Conservation (phyloP, 2,797 vertebrate species). For the Masticophis lateralis region DNA sequence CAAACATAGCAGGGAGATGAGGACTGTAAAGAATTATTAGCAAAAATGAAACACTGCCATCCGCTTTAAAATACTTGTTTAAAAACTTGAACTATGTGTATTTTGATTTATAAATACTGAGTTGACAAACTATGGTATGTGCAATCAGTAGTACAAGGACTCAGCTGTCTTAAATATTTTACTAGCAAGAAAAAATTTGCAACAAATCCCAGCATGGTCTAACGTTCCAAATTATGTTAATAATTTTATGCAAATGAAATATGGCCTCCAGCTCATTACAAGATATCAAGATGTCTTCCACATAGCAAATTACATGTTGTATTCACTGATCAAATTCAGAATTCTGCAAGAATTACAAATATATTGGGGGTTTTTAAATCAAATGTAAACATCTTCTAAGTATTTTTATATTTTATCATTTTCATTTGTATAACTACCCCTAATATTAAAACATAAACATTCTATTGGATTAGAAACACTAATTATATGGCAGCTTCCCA, state of each 20-base stretch:
- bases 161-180: not conserved
- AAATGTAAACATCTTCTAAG: not conserved
- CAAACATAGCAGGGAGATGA: not conserved
- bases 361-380: not conserved
- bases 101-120: not conserved
- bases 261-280: constrained; percentile 11
- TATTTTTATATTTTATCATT: not conserved
- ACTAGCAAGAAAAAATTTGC: constrained; percentile 7
- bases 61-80: not conserved
- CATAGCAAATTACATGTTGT: not conserved
- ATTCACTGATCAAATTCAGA: not conserved
- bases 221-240: constrained; percentile 22
- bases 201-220: constrained; percentile 23
- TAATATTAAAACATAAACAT: not conserved
- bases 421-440: not conserved
- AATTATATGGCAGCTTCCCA: not conserved
- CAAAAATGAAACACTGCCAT: not conserved
- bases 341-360: not conserved
- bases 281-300: constrained; percentile 4
- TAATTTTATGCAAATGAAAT: constrained; percentile 25
- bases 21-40: not conserved
- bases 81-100: not conserved
- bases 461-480: not conserved
- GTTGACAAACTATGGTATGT: not conserved
- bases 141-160: constrained; percentile 1